Base-by-base conservation (phyloP, 1,140 invertebrate genomes). In the Laodelphax striatellus region DNA sequence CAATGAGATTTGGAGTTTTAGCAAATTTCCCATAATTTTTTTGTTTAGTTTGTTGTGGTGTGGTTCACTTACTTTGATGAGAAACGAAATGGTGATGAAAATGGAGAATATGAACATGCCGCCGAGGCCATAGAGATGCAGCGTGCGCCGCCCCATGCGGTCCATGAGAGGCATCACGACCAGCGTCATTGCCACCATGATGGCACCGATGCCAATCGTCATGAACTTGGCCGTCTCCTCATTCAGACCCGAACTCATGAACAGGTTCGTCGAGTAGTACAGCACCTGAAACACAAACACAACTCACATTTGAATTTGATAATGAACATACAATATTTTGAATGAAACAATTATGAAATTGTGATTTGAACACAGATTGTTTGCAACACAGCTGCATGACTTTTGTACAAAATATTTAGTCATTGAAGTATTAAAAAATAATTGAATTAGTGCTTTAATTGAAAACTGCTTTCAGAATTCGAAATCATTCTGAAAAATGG, bases 51-150 rank as follows among this genome's bases (percentile, higher is more conserved):
- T 28, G 24, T 28, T 28, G 24, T 28, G 2, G 2, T 28, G 2
- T 38, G 34, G 5, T 19, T n/a, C n/a, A 50, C 46, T 50, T 50
- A 87, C 92, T 85, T 91, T 92, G 75, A 95, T 90, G 67, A 95
- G 83, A 73, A 96, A 87, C 64, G 92, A 94, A 75, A 97, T 95
- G 63, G 94, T 97, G 75, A 98, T 93, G 78, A 97, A 91, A 71
- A 97, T 90, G 71, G 94, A 95, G 77, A 96, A 94, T 73, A 96
- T 89, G 76, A 95, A 95, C 93, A 98, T 98, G 70, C 92, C 92
- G 66, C 92, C 88, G 64, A 98, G 84, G 61, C 94, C 94, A 68
- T 92, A 92, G 13, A 98, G 81, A 70, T 97, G 93, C n/a, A 98
- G 79, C 1, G 92, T 96, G 63, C 94, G 79, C 55, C 95, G 79